Evolutionary conservation across 2,888 invertebrate genomes (phyloP).

Genomic region (Pardosa pseudoannulata): DNA sequence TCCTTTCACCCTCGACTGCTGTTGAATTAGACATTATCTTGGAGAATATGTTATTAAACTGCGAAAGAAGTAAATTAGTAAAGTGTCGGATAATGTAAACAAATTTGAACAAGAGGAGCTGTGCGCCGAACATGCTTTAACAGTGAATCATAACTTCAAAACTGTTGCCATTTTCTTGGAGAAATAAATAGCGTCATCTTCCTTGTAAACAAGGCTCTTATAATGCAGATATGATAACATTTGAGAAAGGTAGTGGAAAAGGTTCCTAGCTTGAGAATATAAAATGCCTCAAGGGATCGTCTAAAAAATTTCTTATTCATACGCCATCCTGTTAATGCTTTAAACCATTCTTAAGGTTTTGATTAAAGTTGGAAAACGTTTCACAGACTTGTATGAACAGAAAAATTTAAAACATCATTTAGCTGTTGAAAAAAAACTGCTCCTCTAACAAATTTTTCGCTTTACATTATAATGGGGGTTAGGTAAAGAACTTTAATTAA

Average conservation of each 20-base stretch:
- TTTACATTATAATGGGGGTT: too few species aligned
- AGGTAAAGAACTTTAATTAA: too few species aligned
- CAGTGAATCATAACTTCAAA: conserved; percentile 32
- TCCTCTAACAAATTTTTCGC: too few species aligned
- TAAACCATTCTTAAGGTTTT: too few species aligned
- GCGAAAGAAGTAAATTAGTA: conserved; percentile 21
- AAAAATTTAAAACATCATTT: too few species aligned
- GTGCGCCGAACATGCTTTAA: neutral
- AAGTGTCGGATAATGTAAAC: conserved; percentile 44
- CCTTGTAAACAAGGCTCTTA: conserved; percentile 57
- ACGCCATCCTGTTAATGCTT: too few species aligned
- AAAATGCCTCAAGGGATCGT: neutral
- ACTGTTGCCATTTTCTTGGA: conserved; percentile 26
- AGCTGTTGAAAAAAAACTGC: too few species aligned
- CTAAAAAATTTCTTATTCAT: neutral
- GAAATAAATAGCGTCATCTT: conserved; percentile 48
- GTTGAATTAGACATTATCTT: neutral
- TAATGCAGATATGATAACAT: conserved; percentile 30
- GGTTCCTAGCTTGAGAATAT: neutral
- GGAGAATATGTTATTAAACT: neutral
- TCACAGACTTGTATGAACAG: too few species aligned
- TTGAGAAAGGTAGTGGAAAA: conserved; percentile 12
- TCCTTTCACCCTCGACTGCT: neutral
- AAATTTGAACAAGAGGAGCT: conserved; percentile 24
- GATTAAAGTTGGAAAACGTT: too few species aligned